Base-by-base conservation (phyloP, 2,113 vertebrate species). In the Rafetus swinhoei region DNA sequence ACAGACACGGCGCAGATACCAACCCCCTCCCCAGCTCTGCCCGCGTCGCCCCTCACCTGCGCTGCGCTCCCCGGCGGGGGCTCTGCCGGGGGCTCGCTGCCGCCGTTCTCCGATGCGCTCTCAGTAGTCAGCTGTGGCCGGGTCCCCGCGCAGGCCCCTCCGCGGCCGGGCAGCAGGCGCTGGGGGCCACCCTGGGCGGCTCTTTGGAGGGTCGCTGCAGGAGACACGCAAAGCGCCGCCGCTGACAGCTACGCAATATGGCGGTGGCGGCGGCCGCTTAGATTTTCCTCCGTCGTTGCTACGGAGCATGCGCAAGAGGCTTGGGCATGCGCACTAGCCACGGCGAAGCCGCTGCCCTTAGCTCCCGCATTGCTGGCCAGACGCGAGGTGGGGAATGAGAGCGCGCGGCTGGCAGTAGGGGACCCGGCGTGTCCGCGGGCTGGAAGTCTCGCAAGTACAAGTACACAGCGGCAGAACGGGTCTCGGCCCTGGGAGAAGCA, bases 211-310 rank as follows among this genome's bases (percentile, higher is more conserved):
- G 69, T 87, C 56, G 83, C 90, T 55, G 32, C 82, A 50, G 77
- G 83, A 52, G 65, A 82, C 60, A 74, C 85, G 85, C 90, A 32
- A 10, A 86, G 82, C 81, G 88, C 86, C 52, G 60, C 86, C 84
- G 96, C 97, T 97, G 91, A 97, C 97, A 97, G 97, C 94, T 97
- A 96, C 81, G 94, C 98, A 98, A 98, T 98, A 98, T 98, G 98
- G 98, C 98, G 94, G 95, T 92, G 1, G 12, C 21, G 14, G 76
- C 92, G 88, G 57, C 86, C 82, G 84, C 86, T 94, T 87, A 65
- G 92, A 86, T 94, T 90, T 89, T 53, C 35, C 82, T 32, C 29
- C 27, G n/a, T 86, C 77, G 81, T 87, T 92, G 88, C 1, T 8
- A 25, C 50, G 52, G 88, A 29, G 93, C 96, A 82, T 52, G 96